Conservation (phyloP, 1,140 invertebrate species). For the Stegodyphus mimosarum region DNA sequence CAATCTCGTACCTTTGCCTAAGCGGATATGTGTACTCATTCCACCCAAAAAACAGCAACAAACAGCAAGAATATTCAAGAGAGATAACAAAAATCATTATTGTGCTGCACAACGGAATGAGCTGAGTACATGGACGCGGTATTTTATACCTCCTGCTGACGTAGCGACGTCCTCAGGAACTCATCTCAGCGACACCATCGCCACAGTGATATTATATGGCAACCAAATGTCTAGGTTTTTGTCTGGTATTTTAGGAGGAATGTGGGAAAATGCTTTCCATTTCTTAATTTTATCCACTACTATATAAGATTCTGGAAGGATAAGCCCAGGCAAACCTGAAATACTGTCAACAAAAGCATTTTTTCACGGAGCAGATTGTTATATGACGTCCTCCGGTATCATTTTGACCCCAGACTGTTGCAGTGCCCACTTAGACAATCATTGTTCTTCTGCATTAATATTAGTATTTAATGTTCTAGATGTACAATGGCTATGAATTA, state of each 20-base stretch:
- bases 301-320: too few relatives aligned
- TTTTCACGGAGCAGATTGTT: too few relatives aligned
- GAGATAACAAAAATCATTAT: neutral
- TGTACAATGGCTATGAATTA: too few relatives aligned
- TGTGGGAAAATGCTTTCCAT: conserved; percentile 9
- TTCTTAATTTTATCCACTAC: conserved; percentile 10
- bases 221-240: conserved; percentile 7
- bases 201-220: too few relatives aligned
- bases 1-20: conserved; percentile 6
- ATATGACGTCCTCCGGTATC: too few relatives aligned
- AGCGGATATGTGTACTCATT: conserved; percentile 8
- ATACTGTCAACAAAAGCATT: too few relatives aligned
- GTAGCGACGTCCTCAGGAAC: conserved; percentile 7
- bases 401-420: too few relatives aligned
- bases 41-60: conserved; percentile 4
- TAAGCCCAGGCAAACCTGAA: too few relatives aligned
- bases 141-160: conserved; percentile 4
- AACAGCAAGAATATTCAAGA: conserved; percentile 11
- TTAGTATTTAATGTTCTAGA: too few relatives aligned
- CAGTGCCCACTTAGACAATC: too few relatives aligned
- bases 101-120: neutral
- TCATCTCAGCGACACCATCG: neutral
- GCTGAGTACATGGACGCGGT: neutral
- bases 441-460: too few relatives aligned
- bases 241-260: neutral